Evolutionary conservation across 1,140 invertebrate genomes (phyloP), one percentile per base, ranked within the genome.

Genomic region (Venustaconcha ellipsiformis): DNA sequence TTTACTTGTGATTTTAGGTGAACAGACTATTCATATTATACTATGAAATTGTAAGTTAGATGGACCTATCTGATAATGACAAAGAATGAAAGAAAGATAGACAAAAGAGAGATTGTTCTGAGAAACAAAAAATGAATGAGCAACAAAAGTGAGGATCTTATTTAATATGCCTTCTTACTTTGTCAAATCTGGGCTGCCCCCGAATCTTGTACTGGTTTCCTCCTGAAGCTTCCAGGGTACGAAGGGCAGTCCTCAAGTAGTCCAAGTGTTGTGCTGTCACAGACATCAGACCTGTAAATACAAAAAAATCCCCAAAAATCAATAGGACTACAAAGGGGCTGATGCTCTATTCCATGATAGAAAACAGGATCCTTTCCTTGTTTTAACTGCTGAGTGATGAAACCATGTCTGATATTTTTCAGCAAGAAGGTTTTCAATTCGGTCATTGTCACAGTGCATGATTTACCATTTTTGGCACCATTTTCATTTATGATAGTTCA

Each of bases 201-300:
- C 87, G 74, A 14, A 87, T 86, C 66, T 84, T 83, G 67, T 89
- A 89, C 76, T 90, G 87, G 74, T 84, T 87, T 57, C 86, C 80
- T 73, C 82, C 82, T 65, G 79, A 82, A 2, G 74, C 62, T 70
- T 86, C 81, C 60, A 90, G 76, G 13, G 83, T 80, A 30, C 82
- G 81, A 14, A 89, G 71, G 8, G 88, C 85, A n/a, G 82, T 86
- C 30, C 81, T 78, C 13, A 90, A 70, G 65, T 86, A 86, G 70
- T 89, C 87, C 14, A 90, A 63, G 65, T 90, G 88, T 59, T 90
- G 87, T 14, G 84, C 86, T 64, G 87, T 80, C 60, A 89, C 87
- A 17, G 88, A 89, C 87, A 90, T 83, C 23, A 90, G 60, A 59
- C 87, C 88, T 88, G 77, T 0, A 74, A 70, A 70, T 62, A 57